phyloP scores from a whole-genome alignment of 2,797 vertebrate genomes.

The Myiothlypis chrysogaster region DNA sequence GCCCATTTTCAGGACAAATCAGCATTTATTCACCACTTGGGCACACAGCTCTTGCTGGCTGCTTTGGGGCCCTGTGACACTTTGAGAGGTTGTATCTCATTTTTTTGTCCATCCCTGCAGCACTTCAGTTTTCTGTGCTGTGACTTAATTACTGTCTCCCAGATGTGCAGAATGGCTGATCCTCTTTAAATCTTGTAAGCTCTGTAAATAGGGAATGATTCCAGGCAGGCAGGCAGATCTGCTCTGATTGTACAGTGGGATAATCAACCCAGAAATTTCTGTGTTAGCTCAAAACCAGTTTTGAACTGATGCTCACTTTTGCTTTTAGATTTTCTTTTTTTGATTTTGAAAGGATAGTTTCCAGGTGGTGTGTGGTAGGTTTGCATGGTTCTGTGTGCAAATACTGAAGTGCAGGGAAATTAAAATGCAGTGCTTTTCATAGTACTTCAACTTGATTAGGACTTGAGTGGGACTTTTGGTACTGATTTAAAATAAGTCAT shows the following conservation, averaged over 20 bases:
- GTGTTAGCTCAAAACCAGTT: not conserved
- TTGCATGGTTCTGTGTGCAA: not conserved
- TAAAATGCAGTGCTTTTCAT: not conserved
- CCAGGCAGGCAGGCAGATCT: not conserved
- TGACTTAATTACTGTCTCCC: not conserved
- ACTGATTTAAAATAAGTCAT: not conserved
- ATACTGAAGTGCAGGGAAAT: not conserved
- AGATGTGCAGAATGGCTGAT: not conserved
- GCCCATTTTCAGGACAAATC: not conserved
- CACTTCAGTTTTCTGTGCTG: not conserved
- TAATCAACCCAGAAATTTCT: not conserved
- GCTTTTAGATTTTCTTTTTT: not conserved
- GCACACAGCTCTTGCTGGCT: not conserved
- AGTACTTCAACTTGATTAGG: not conserved
- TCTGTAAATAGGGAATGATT: not conserved
- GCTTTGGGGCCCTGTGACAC: not conserved
- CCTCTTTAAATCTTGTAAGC: not conserved
- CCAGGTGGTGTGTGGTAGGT: not conserved
- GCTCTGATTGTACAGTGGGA: not conserved
- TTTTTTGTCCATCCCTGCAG: not conserved
- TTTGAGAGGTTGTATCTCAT: not conserved
- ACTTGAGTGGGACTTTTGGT: not conserved
- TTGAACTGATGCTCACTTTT: not conserved
- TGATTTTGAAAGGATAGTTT: not conserved
- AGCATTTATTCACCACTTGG: not conserved